Evolutionary conservation across 2,888 invertebrate species (phyloP).

Genomic region (Arctia plantaginis): DNA sequence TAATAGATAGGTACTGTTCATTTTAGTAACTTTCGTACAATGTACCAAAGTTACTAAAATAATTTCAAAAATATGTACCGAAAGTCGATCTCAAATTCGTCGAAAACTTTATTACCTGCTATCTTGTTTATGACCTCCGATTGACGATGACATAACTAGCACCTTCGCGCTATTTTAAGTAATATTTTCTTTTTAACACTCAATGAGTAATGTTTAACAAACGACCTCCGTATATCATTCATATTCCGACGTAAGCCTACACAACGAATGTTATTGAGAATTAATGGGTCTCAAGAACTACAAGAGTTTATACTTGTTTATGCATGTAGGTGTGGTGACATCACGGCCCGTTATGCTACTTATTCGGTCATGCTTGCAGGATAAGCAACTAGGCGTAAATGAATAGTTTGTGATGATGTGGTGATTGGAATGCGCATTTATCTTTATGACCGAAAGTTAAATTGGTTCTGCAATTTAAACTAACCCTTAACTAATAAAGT

Average conservation of each 20-base stretch:
- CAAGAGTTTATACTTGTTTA: conserved; percentile 4
- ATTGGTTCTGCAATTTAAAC: too few relatives aligned
- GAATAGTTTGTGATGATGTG: too few relatives aligned
- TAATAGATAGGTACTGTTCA: too few relatives aligned
- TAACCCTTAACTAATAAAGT: too few relatives aligned
- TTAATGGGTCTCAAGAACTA: conserved; percentile 48
- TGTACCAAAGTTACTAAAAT: too few relatives aligned
- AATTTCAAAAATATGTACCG: too few relatives aligned
- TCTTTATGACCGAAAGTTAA: too few relatives aligned
- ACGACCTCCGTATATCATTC: background rate
- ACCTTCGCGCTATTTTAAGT: background rate
- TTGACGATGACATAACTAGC: background rate
- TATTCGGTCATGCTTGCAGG: conserved; percentile 47
- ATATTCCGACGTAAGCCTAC: background rate
- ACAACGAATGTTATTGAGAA: conserved; percentile 40
- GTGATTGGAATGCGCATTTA: too few relatives aligned
- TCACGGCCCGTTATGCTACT: conserved; percentile 48
- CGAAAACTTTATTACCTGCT: background rate
- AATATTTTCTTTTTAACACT: background rate
- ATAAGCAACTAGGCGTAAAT: background rate
- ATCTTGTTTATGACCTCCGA: too few relatives aligned
- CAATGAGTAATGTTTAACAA: background rate
- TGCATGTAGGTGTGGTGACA: conserved; percentile 54
- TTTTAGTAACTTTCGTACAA: too few relatives aligned
- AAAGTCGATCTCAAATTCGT: background rate